phyloP scores from a whole-genome alignment of 2,888 invertebrate species.

The Conchocele bisecta region DNA sequence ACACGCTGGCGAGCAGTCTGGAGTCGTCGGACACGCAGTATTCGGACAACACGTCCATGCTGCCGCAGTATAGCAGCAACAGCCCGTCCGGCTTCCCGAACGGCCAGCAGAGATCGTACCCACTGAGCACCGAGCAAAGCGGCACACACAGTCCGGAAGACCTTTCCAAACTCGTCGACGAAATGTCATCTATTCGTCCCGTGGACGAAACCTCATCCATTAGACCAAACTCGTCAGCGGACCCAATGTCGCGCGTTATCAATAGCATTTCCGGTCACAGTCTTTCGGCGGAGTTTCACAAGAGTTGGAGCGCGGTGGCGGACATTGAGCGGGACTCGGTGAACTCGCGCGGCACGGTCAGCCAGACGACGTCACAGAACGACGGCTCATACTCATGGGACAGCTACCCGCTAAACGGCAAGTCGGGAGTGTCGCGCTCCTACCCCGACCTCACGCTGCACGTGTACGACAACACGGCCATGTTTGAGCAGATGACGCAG shows the following conservation, averaged over 20 bases:
- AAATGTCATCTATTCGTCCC: conserved; percentile 58
- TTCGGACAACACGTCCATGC: conserved; percentile 69
- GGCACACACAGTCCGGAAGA: conserved; percentile 57
- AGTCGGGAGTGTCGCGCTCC: conserved; percentile 11
- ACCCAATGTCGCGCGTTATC: conserved; percentile 46
- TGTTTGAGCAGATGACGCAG: conserved; percentile 18
- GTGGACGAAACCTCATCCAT: conserved; percentile 57
- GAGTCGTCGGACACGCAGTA: conserved; percentile 60
- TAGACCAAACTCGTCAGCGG: conserved; percentile 45
- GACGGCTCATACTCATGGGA: conserved; percentile 61
- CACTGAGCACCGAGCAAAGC: conserved; percentile 37
- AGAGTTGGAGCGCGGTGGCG: conserved; percentile 59
- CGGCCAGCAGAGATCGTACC: conserved; percentile 18
- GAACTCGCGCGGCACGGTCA: conserved; percentile 13
- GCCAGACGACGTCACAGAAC: conserved; percentile 41
- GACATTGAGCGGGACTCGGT: conserved; percentile 48
- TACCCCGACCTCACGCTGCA: conserved; percentile 52
- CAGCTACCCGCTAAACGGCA: conserved; percentile 46
- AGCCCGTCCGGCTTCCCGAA: conserved; percentile 64
- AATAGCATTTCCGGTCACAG: conserved; percentile 56
- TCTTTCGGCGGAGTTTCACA: conserved; percentile 46
- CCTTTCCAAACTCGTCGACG: conserved; percentile 62
- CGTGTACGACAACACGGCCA: conserved; percentile 36
- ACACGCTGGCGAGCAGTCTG: conserved; percentile 60
- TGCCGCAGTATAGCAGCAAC: conserved; percentile 70